Conservation (phyloP, 2,888 invertebrate genomes). For the Heliconius sara region DNA sequence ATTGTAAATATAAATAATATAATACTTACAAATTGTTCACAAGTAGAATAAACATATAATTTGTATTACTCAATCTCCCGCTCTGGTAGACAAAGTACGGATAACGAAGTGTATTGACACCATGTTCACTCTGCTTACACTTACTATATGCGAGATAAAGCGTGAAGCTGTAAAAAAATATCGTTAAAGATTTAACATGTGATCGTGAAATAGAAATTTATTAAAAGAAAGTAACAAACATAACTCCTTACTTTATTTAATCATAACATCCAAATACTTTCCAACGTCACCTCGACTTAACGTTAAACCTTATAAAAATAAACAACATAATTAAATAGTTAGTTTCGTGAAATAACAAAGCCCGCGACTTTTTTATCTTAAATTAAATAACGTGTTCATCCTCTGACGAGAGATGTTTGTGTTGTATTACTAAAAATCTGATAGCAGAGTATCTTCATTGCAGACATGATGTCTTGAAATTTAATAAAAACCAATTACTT, state of each 20-base stretch:
- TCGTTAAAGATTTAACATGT: background rate
- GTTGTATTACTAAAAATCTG: conserved; percentile 4
- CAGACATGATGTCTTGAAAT: conserved; percentile 47
- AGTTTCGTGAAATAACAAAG: conserved; percentile 39
- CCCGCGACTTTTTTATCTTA: conserved; percentile 38
- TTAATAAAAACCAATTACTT: background rate
- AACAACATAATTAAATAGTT: conserved; percentile 27
- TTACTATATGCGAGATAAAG: background rate
- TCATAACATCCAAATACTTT: conserved; percentile 5
- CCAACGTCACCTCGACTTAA: background rate
- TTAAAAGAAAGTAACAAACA: background rate
- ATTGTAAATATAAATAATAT: no score
- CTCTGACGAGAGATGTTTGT: conserved; percentile 31
- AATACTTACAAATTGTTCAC: no score
- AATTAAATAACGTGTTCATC: conserved; percentile 39
- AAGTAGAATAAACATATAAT: no score
- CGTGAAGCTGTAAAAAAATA: background rate
- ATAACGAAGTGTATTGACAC: no score
- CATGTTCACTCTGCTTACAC: background rate
- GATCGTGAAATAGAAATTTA: background rate
- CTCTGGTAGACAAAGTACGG: no score
- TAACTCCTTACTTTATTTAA: background rate
- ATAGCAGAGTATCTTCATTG: conserved; percentile 40
- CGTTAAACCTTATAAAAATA: conserved; percentile 1
- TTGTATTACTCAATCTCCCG: no score